Conservation (phyloP, 2,888 invertebrate genomes). For the Drosophila kuntzei region DNA sequence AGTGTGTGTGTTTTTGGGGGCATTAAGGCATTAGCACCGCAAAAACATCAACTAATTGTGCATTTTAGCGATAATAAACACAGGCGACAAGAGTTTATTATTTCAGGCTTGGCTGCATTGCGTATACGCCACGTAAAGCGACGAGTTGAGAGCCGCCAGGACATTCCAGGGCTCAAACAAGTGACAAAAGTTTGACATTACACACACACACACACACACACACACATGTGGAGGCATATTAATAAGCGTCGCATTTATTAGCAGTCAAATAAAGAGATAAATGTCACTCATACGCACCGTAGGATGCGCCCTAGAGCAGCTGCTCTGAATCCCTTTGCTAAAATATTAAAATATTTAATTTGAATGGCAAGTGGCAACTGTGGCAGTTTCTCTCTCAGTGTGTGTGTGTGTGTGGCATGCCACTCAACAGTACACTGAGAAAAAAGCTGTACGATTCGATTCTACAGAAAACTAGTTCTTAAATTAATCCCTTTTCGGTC, state of each 20-base stretch:
- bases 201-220: conserved; percentile 19
- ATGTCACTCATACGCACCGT: conserved; percentile 75
- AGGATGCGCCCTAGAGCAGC: conserved; percentile 44
- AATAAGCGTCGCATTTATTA: conserved; percentile 78
- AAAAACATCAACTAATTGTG: conserved; percentile 80
- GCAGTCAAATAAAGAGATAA: conserved; percentile 79
- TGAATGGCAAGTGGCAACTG: conserved; percentile 49
- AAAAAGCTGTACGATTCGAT: too few species aligned
- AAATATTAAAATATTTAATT: conserved; percentile 72
- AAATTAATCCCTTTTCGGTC: too few species aligned
- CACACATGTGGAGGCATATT: conserved; percentile 48
- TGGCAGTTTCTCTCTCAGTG: neutral
- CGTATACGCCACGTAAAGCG: conserved; percentile 38
- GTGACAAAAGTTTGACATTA: conserved; percentile 69
- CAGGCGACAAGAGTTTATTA: conserved; percentile 71
- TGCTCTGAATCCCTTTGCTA: conserved; percentile 39
- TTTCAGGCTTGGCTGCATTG: conserved; percentile 67
- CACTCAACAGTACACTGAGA: conserved; percentile 36
- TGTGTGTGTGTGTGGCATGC: conserved; percentile 28
- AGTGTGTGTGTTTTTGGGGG: conserved; percentile 33
- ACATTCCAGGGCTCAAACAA: conserved; percentile 25
- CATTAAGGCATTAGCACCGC: conserved; percentile 79
- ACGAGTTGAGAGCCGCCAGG: neutral
- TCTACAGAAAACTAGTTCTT: too few species aligned
- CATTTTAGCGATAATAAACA: conserved; percentile 79